Conservation (phyloP, 2,888 invertebrate species). For the Hemistola chrysoprasaria region DNA sequence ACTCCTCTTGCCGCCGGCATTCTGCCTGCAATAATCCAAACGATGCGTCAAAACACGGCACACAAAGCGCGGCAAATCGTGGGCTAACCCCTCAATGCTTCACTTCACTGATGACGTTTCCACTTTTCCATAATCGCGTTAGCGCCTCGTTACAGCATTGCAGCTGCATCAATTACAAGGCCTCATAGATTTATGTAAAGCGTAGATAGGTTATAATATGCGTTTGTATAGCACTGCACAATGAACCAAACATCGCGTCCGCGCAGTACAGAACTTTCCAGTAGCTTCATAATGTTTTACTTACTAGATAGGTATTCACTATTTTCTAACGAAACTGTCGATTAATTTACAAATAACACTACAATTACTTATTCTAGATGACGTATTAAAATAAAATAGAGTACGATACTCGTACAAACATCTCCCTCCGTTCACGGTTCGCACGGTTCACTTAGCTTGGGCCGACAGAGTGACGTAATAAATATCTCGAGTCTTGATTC, state of each 20-base stretch:
- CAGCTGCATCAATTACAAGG: conserved; percentile 68
- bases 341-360: conserved; percentile 53
- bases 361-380: conserved; percentile 64
- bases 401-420: conserved; percentile 69
- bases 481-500: conserved; percentile 21
- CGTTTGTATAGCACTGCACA: conserved; percentile 76
- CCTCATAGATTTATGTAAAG: conserved; percentile 71
- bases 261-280: conserved; percentile 42
- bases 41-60: conserved; percentile 66
- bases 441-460: conserved; percentile 74
- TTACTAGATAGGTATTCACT: conserved; percentile 61
- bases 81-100: conserved; percentile 42
- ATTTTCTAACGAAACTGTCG: conserved; percentile 46
- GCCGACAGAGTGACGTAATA: conserved; percentile 59
- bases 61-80: conserved; percentile 69
- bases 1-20: conserved; percentile 80
- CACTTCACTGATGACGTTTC: conserved; percentile 62
- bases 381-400: conserved; percentile 72
- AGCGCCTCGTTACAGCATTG: conserved; percentile 56
- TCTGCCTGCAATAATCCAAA: conserved; percentile 75
- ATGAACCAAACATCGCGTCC: conserved; percentile 70
- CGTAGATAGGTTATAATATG: conserved; percentile 78
- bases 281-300: conserved; percentile 46
- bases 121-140: conserved; percentile 67
- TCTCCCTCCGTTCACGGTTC: conserved; percentile 62